Percentiles rank a stretch among this genome's conserved stretches.
These are phyloP conservation scores for Abrostola triplasia DNA, from an alignment of 2,888 invertebrate genomes.

Conservation along the genomic window DNA sequence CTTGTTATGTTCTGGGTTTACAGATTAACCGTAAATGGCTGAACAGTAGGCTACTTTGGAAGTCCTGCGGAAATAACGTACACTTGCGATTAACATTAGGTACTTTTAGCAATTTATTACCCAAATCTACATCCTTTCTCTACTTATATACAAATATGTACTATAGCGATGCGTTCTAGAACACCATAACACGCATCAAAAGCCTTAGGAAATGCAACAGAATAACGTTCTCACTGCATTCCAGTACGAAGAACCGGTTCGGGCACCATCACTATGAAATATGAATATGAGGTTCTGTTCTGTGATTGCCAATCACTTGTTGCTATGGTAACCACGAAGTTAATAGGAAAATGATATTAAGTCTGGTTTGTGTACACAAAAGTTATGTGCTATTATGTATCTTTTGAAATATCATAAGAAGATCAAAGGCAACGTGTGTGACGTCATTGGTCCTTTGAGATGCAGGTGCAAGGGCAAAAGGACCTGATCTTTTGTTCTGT, in stretches of 20 bases:
- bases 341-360: not conserved
- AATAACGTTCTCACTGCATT: constrained; percentile 51
- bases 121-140: constrained; percentile 13
- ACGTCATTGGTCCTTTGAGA: not conserved
- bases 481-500: too few relatives aligned
- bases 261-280: constrained; percentile 26
- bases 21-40: too few relatives aligned
- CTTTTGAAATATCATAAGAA: not conserved
- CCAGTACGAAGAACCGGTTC: constrained; percentile 44
- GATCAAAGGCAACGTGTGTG: not conserved
- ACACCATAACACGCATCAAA: constrained; percentile 30
- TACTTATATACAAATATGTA: constrained; percentile 20
- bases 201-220: constrained; percentile 33
- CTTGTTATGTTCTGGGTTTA: not conserved
- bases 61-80: constrained; percentile 7
- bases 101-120: constrained; percentile 13
- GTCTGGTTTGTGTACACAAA: not conserved
- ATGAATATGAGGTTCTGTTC: constrained; percentile 18
- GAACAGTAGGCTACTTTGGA: too few relatives aligned
- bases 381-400: not conserved
- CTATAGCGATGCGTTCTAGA: constrained; percentile 18
- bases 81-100: constrained; percentile 20
- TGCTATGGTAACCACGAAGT: constrained; percentile 26
- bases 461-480: too few relatives aligned
- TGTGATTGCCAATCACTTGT: constrained; percentile 48